A percentile compares a stretch with the other conserved stretches of the same genome.
These are phyloP conservation scores for Chrysocyon brachyurus DNA, from an alignment of 2,797 vertebrate genomes.

Conservation along the genomic window DNA sequence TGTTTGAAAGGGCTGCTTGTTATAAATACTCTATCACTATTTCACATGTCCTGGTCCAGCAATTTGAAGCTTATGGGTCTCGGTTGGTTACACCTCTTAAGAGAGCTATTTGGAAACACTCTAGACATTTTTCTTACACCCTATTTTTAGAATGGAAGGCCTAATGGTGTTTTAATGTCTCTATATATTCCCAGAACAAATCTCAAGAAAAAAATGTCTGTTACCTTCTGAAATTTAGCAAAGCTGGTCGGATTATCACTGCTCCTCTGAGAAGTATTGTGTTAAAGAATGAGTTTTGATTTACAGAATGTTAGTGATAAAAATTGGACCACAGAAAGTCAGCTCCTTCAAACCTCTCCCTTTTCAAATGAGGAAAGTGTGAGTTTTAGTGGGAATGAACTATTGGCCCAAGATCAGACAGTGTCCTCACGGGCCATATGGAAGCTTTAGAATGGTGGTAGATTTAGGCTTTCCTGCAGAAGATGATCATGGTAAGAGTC, in stretches of 20 bases:
- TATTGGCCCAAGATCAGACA: background rate
- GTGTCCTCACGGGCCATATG: too few relatives aligned
- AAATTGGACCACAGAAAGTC: background rate
- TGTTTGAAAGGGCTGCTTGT: constrained; percentile 40
- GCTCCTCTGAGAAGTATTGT: constrained; percentile 21
- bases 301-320: constrained; percentile 16
- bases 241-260: background rate
- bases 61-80: constrained; percentile 55
- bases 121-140: constrained; percentile 61
- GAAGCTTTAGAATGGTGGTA: background rate
- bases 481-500: background rate
- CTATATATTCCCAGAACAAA: constrained; percentile 51
- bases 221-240: constrained; percentile 68
- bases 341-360: background rate
- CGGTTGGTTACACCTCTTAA: constrained; percentile 54
- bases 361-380: background rate
- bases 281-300: constrained; percentile 57
- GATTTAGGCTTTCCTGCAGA: background rate
- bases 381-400: background rate
- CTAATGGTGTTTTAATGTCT: constrained; percentile 75
- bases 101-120: constrained; percentile 74
- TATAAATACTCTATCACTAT: constrained; percentile 62
- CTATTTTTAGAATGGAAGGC: constrained; percentile 73
- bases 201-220: constrained; percentile 33
- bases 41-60: background rate